Percentiles rank a stretch among this genome's conserved stretches.
Conservation (phyloP, 2,888 invertebrate genomes). For the Heliconius hortense region DNA sequence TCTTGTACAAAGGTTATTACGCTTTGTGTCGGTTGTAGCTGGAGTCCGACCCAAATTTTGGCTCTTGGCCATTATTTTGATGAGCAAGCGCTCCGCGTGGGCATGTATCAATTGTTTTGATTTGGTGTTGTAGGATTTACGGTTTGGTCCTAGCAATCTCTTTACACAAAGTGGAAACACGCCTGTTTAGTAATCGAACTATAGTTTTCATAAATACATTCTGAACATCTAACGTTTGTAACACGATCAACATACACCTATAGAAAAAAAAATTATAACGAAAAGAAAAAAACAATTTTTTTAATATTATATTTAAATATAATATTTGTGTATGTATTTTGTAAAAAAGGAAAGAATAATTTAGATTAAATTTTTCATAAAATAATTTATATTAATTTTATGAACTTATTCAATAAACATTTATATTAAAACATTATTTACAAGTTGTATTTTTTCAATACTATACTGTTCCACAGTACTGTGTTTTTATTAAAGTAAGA, state of each 20-base stretch:
- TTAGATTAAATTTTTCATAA: too few relatives aligned
- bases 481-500: neutral
- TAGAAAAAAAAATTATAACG: neutral
- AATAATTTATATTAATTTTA: too few relatives aligned
- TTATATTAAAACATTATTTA: too few relatives aligned
- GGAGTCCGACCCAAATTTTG: constrained; percentile 63
- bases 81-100: constrained; percentile 66
- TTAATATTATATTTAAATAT: too few relatives aligned
- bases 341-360: too few relatives aligned
- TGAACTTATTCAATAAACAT: too few relatives aligned
- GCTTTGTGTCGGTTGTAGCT: constrained; percentile 61
- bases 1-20: constrained; percentile 67
- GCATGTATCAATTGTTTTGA: constrained; percentile 67
- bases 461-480: too few relatives aligned
- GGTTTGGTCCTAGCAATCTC: constrained; percentile 31
- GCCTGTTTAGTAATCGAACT: neutral
- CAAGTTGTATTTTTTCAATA: too few relatives aligned
- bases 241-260: too few relatives aligned
- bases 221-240: neutral
- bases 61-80: constrained; percentile 78
- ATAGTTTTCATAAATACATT: too few relatives aligned
- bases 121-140: constrained; percentile 32
- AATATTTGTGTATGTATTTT: too few relatives aligned
- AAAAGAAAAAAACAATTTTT: too few relatives aligned
- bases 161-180: constrained; percentile 3